Evolutionary conservation across 1,140 invertebrate genomes (phyloP), one percentile per base, ranked within the genome.

Genomic region (Campoletis sonorensis): DNA sequence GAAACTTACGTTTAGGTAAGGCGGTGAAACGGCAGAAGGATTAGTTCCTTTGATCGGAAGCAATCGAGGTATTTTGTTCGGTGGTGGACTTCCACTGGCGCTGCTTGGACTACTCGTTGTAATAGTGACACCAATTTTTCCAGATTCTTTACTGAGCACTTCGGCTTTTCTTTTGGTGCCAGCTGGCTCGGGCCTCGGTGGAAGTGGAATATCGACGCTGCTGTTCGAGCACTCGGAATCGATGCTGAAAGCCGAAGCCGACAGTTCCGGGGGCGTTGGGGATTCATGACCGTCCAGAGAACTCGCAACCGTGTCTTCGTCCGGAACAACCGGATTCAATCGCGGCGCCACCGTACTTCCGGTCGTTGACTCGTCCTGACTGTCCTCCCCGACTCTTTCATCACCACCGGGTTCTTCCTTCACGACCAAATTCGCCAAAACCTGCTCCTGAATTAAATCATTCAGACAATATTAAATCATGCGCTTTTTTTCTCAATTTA

Each of bases 81-180:
- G 90, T n/a, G 93, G 93, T 61, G 92, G 90, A 78, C 93, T 93
- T 54, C 92, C 89, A 84, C 90, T 90, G 79, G 92, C 88, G 89
- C 93, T 94, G 85, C 94, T 93, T 27, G 95, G 94, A 88, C 94
- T 94, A 76, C 94, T 95, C 77, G 96, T 97, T 11, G 95, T 96
- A 77, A 97, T 97, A 18, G 96, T 97, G 26, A 97, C 96, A 58
- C 97, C 97, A 84, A 97, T 97, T 92, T 97, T 97, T 1, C 97
- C 97, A 4, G 96, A 97, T 89, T 97, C 96, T 82, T 96, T 95
- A 61, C 94, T 95, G 1, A 97, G 92, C 1, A 97, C 96, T 84
- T 97, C 96, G 0, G 96, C 96, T 91, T 97, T 97, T 79, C 96
- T 93, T 89, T 97, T 97, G 26, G 95, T 94, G 23, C 95, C 95